These are phyloP conservation scores for Gymnoscopelus microlampas DNA, from an alignment of 2,797 vertebrate species.

Conservation along the genomic window DNA sequence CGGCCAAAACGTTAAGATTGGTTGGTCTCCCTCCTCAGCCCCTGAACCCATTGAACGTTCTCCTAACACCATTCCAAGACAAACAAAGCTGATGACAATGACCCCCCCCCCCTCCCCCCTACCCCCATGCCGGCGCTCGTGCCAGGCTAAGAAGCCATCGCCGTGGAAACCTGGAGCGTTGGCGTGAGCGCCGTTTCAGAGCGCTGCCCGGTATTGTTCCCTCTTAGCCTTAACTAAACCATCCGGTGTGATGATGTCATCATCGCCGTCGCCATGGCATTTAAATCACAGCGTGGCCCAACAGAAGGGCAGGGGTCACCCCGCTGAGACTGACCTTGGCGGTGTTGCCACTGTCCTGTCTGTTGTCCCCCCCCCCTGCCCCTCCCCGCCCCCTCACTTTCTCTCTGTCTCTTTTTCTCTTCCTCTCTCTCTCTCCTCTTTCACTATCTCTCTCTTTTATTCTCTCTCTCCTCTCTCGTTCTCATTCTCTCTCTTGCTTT, in stretches of 20 bases:
- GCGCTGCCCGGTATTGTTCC: not conserved
- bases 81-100: slow-evolving; percentile 7
- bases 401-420: not conserved
- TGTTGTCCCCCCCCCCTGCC: not conserved
- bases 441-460: too few species aligned
- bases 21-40: too few species aligned
- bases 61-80: slow-evolving; percentile 7
- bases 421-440: not conserved
- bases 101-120: too few species aligned
- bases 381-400: slow-evolving; percentile 13
- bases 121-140: not conserved
- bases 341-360: slow-evolving; percentile 24
- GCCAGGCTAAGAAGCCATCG: slow-evolving; percentile 9
- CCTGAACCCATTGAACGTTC: not conserved
- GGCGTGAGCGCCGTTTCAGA: not conserved
- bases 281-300: slow-evolving; percentile 44
- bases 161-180: not conserved
- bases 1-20: too few species aligned
- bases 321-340: slow-evolving; percentile 59
- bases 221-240: too few species aligned
- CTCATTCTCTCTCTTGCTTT: not conserved
- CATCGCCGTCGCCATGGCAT: slow-evolving; percentile 28
- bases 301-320: slow-evolving; percentile 59
- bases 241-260: slow-evolving; percentile 23
- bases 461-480: not conserved